Conservation (phyloP, 2,113 vertebrate genomes). For the Calcarius ornatus region DNA sequence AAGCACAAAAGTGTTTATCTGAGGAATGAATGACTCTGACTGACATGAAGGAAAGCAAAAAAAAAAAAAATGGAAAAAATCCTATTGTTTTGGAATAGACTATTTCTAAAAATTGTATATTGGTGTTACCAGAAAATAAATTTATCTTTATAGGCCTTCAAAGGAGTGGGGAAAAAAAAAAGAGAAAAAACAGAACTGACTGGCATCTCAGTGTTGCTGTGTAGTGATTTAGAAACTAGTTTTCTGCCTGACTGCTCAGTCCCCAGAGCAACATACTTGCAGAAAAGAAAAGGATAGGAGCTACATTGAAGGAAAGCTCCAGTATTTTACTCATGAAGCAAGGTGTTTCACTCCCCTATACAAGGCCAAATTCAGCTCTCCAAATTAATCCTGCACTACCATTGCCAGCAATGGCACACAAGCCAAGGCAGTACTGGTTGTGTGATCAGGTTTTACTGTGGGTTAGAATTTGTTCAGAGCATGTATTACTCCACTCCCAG, state of each 20-base stretch:
- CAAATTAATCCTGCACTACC: not conserved
- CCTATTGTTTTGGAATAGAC: not conserved
- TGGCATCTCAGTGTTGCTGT: slow-evolving; percentile 17
- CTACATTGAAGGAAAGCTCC: slow-evolving; percentile 17
- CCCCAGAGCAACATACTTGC: slow-evolving; percentile 53
- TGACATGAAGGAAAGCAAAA: not conserved
- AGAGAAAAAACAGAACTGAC: not conserved
- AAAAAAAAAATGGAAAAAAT: not conserved
- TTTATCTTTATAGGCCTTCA: not conserved
- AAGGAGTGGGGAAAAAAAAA: not conserved
- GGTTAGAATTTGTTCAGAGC: not conserved
- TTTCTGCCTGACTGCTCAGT: slow-evolving; percentile 69
- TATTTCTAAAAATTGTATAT: not conserved
- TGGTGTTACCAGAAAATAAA: not conserved
- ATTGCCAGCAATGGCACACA: not conserved
- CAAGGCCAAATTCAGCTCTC: not conserved
- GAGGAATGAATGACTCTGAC: not conserved
- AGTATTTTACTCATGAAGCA: not conserved
- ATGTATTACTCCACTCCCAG: not conserved
- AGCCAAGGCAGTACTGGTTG: not conserved
- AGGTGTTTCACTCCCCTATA: not conserved
- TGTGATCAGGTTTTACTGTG: not conserved
- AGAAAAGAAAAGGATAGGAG: slow-evolving; percentile 9
- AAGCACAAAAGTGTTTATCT: not conserved
- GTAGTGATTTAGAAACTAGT: slow-evolving; percentile 62